A percentile compares a stretch with the other conserved stretches of the same genome.
Conservation (phyloP, 37 sponge, comb jelly and placozoan species). For the Beroe forskalii region DNA sequence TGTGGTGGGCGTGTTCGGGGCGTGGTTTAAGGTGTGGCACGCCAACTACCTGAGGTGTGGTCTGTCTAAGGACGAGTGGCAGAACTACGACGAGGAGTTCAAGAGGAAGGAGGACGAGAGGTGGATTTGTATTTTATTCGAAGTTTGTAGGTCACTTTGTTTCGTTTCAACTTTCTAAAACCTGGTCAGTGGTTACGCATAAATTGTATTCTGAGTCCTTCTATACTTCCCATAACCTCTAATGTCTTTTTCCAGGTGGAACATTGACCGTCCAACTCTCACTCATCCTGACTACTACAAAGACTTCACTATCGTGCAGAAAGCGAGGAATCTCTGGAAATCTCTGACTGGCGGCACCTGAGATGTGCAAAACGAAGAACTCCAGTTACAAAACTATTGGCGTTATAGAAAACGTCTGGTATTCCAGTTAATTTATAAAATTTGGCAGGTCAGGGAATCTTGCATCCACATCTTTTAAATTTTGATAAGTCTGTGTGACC, state of each 20-base stretch:
- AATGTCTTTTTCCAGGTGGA: constrained; percentile 8
- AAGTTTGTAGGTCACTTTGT: too few species aligned
- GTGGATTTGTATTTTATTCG: background rate
- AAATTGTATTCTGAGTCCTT: too few species aligned
- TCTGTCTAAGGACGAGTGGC: constrained; percentile 25
- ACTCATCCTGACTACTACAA: constrained; percentile 40
- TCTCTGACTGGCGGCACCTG: background rate
- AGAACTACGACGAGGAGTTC: constrained; percentile 57
- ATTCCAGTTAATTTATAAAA: too few species aligned
- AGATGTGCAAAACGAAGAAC: background rate
- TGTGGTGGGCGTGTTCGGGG: background rate
- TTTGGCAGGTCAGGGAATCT: too few species aligned
- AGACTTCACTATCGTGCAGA: background rate
- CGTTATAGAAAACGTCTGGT: too few species aligned
- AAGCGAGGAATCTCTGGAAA: constrained; percentile 1
- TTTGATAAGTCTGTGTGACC: too few species aligned
- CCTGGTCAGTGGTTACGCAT: too few species aligned
- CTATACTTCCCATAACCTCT: too few species aligned
- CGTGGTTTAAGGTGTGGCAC: constrained; percentile 47
- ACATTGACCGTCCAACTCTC: background rate
- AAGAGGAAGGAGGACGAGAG: constrained; percentile 55
- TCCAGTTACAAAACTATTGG: too few species aligned
- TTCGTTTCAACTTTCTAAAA: too few species aligned
- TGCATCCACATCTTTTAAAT: too few species aligned
- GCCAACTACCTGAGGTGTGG: constrained; percentile 22